These are phyloP conservation scores for Threskiornis aethiopicus DNA, from an alignment of 2,797 vertebrate genomes.

Conservation along the genomic window DNA sequence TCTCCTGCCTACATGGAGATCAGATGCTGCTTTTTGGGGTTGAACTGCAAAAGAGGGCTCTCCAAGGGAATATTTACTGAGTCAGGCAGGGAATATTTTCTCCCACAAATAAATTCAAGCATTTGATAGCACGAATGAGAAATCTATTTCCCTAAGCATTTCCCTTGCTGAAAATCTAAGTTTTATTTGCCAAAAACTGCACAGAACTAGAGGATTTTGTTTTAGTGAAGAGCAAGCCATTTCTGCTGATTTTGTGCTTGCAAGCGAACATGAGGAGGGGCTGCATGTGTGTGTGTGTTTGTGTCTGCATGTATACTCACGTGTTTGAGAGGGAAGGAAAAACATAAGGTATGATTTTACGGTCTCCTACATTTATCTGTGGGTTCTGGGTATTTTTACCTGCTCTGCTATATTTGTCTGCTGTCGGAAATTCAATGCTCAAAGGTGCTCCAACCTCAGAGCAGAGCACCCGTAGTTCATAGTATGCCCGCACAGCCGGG, in stretches of 20 bases:
- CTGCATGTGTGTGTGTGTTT: background rate
- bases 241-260: background rate
- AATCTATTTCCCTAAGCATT: background rate
- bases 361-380: background rate
- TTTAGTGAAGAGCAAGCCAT: background rate
- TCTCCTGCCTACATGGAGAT: background rate
- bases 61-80: background rate
- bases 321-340: background rate
- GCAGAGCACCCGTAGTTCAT: fast-evolving
- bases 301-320: background rate
- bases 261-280: fast-evolving
- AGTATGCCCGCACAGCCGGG: background rate
- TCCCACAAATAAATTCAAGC: background rate
- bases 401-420: fast-evolving
- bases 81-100: background rate
- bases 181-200: background rate
- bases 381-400: background rate
- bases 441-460: background rate
- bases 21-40: background rate
- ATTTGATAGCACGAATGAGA: background rate
- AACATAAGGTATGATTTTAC: background rate
- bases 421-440: background rate
- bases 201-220: background rate
- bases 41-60: background rate
- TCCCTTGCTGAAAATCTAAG: background rate